Conservation (phyloP, 30 jellyfish, hydroid and myxozoan species). For the Nemopilema nomurai region DNA sequence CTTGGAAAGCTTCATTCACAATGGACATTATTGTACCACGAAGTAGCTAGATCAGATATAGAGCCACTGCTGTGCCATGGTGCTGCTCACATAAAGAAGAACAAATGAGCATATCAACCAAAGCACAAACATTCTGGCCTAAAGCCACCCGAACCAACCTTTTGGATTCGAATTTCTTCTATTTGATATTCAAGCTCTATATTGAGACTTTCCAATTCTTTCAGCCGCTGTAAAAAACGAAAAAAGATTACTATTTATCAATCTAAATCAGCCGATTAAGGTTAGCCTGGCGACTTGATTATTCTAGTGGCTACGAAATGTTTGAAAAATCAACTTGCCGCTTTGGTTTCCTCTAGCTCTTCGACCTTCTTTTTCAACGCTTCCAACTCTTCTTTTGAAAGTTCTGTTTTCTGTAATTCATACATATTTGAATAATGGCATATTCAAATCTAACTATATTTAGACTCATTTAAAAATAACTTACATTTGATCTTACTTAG, state of each 20-base stretch:
- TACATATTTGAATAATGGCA: background rate
- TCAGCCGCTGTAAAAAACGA: conserved; percentile 49
- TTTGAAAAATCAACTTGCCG: conserved; percentile 14
- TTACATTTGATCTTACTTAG: no score
- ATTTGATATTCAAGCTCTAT: conserved; percentile 39
- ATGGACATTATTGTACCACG: no score
- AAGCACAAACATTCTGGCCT: no score
- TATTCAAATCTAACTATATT: background rate
- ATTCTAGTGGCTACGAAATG: background rate
- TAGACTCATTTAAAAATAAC: no score
- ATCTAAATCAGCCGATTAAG: no score
- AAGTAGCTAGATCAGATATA: no score
- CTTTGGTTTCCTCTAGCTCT: conserved; percentile 61
- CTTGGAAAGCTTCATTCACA: no score
- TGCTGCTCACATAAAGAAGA: no score
- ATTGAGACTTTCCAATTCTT: conserved; percentile 33
- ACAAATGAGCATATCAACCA: no score
- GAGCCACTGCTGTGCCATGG: no score
- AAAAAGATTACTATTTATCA: no score
- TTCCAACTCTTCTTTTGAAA: conserved; percentile 68
- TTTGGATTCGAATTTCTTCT: conserved; percentile 23
- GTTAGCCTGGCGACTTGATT: background rate
- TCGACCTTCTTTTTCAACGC: conserved; percentile 54
- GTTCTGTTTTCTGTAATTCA: conserved; percentile 27
- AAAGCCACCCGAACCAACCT: no score